Conservation (phyloP, 2,113 vertebrate species). For the Lasiurus cinereus region DNA sequence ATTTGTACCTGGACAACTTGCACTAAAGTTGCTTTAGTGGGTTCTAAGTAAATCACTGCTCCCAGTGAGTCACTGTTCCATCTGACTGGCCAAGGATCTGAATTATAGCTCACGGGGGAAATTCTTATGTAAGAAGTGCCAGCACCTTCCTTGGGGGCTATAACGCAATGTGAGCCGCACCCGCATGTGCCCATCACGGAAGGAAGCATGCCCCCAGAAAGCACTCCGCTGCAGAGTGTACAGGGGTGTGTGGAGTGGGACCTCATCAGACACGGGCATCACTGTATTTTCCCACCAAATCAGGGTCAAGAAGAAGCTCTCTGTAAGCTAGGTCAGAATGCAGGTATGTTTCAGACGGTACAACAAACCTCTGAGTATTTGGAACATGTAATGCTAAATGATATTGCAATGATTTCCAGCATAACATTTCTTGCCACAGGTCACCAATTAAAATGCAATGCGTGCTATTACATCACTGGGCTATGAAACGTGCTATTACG, state of each 20-base stretch:
- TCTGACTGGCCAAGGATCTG: slow-evolving; percentile 53
- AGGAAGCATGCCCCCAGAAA: background rate
- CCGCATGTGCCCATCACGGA: background rate
- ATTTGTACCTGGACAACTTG: slow-evolving; percentile 49
- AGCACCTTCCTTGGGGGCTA: background rate
- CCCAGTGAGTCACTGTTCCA: slow-evolving; percentile 45
- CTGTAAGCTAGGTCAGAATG: background rate
- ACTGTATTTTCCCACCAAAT: background rate
- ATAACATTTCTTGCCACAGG: background rate
- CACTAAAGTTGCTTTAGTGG: slow-evolving; percentile 59
- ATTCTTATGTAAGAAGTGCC: background rate
- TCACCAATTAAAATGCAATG: background rate
- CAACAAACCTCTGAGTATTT: background rate
- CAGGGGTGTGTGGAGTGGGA: fast-evolving
- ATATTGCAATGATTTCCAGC: background rate
- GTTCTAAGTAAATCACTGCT: slow-evolving; percentile 68
- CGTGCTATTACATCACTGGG: background rate
- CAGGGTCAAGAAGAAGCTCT: background rate
- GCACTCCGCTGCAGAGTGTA: fast-evolving
- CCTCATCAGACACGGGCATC: fast-evolving
- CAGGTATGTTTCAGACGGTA: background rate
- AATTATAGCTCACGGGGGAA: slow-evolving; percentile 36
- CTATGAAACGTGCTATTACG: background rate
- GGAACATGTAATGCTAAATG: background rate
- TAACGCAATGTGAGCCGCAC: background rate